A percentile compares a stretch with the other conserved stretches of the same genome.
These are phyloP conservation scores for Progne subis DNA, from an alignment of 2,113 vertebrate genomes.

Conservation along the genomic window DNA sequence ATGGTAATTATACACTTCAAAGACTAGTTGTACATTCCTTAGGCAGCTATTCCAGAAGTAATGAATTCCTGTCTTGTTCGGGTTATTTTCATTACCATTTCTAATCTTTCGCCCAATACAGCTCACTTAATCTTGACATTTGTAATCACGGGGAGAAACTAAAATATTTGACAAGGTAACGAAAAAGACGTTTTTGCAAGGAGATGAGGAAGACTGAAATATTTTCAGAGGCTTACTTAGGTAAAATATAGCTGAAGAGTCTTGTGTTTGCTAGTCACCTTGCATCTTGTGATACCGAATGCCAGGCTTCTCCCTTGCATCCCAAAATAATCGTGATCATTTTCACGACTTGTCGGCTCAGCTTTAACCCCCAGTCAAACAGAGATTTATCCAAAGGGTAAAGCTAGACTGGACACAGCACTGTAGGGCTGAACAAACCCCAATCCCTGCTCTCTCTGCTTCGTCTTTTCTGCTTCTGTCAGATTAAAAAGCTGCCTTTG, in stretches of 20 bases:
- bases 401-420: neutral
- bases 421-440: neutral
- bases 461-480: neutral
- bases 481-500: neutral
- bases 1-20: constrained; percentile 48
- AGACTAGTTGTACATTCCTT: constrained; percentile 30
- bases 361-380: neutral
- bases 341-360: neutral
- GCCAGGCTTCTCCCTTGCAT: neutral
- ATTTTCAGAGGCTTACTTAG: neutral
- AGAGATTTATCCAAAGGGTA: neutral
- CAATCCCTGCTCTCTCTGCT: neutral
- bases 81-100: constrained; percentile 49
- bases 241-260: neutral
- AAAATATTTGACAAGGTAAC: constrained; percentile 17
- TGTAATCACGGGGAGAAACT: neutral
- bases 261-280: neutral
- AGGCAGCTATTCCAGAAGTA: constrained; percentile 8
- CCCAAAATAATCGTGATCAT: neutral
- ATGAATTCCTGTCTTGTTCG: constrained; percentile 9
- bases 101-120: neutral
- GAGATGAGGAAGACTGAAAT: neutral
- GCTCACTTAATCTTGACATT: constrained; percentile 30
- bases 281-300: neutral
- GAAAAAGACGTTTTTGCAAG: neutral